Evolutionary conservation across 2,113 vertebrate genomes (phyloP).

Genomic region (Egretta garzetta): DNA sequence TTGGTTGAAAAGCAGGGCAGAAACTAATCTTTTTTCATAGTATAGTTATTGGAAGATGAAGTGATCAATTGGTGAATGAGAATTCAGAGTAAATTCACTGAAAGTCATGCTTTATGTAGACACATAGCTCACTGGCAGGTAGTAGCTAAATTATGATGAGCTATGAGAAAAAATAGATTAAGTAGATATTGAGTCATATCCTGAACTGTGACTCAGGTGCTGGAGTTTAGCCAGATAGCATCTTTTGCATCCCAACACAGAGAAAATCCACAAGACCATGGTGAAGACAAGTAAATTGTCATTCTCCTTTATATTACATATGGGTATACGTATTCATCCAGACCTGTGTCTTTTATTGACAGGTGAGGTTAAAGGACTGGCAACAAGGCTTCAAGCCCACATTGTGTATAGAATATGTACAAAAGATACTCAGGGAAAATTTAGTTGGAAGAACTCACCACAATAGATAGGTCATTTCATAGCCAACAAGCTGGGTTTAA

Average conservation of each 20-base stretch:
- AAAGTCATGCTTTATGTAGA: background rate
- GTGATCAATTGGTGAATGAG: background rate
- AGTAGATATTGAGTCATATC: background rate
- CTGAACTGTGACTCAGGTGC: background rate
- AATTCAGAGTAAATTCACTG: background rate
- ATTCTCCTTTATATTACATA: background rate
- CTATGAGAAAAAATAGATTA: background rate
- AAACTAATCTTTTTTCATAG: background rate
- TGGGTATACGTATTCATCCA: background rate
- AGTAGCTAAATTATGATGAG: background rate
- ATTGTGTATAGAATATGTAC: background rate
- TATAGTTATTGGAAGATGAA: background rate
- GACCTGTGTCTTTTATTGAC: background rate
- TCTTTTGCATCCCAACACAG: background rate
- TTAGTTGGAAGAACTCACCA: background rate
- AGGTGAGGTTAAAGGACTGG: background rate
- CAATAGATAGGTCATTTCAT: background rate
- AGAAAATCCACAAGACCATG: background rate
- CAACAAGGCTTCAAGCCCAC: accelerated
- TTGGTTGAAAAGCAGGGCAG: background rate
- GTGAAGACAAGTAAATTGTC: background rate
- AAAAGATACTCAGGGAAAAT: background rate
- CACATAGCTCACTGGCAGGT: background rate
- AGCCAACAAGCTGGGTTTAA: background rate
- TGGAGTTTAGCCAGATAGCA: background rate